Conservation (phyloP, 1,140 invertebrate species). For the Aphelinus atriplicis region DNA sequence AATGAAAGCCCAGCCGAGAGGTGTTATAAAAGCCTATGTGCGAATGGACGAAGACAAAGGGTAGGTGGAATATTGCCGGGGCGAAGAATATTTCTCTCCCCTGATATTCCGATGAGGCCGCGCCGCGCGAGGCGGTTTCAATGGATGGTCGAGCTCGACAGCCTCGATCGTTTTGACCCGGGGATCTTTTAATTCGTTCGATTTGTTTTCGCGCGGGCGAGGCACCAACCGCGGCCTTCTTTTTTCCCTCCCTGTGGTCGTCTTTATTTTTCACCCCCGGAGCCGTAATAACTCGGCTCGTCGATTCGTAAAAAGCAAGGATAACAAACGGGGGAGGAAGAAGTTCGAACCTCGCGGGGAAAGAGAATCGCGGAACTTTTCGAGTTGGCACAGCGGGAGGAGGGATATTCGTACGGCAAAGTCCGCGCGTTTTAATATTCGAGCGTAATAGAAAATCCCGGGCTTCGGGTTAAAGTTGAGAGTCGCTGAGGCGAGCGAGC, state of each 20-base stretch:
- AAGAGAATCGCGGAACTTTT: slow-evolving; percentile 20
- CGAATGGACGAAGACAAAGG: not conserved
- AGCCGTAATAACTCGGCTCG: too few species aligned
- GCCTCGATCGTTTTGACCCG: too few species aligned
- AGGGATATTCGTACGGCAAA: not conserved
- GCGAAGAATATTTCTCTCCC: slow-evolving; percentile 44
- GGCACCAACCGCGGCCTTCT: too few species aligned
- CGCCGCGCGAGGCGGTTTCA: slow-evolving; percentile 12
- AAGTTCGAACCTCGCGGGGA: not conserved
- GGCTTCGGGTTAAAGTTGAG: slow-evolving; percentile 25
- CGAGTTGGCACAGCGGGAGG: not conserved
- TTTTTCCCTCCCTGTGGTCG: too few species aligned
- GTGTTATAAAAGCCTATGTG: not conserved
- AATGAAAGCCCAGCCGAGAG: not conserved
- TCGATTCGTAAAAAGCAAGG: too few species aligned
- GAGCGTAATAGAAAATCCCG: slow-evolving; percentile 26
- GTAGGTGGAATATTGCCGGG: not conserved
- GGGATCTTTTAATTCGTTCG: too few species aligned
- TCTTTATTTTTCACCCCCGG: too few species aligned
- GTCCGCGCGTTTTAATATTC: slow-evolving; percentile 29
- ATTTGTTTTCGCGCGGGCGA: too few species aligned
- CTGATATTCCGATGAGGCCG: slow-evolving; percentile 49
- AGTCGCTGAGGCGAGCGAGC: slow-evolving; percentile 20
- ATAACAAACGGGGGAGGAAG: slow-evolving; percentile 4
- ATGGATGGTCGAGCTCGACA: too few species aligned